Evolutionary conservation across 2,888 invertebrate genomes (phyloP).

Genomic region (Phorcus lineatus): DNA sequence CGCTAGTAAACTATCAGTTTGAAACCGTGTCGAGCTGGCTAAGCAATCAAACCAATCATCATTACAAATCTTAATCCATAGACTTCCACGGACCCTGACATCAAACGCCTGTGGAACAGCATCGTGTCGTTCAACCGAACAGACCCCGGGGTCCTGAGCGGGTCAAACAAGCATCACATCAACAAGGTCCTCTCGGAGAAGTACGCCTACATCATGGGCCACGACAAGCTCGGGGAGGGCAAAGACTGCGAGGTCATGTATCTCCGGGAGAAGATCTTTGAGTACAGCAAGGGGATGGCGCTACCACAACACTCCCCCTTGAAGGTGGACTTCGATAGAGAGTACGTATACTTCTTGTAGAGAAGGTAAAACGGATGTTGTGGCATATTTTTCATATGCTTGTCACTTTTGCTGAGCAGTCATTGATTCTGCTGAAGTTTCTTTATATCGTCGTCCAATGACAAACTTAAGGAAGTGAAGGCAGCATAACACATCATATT

Average conservation of each 20-base stretch:
- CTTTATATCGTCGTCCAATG: too few species aligned
- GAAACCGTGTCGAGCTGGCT: too few species aligned
- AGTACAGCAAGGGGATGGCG: constrained; percentile 18
- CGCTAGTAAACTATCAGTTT: too few species aligned
- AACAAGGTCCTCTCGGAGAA: not conserved
- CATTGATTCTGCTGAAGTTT: too few species aligned
- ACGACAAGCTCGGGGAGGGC: not conserved
- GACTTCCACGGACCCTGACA: constrained; percentile 5
- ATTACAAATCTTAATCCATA: not conserved
- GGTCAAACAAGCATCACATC: not conserved
- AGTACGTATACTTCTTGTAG: not conserved
- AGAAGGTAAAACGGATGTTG: too few species aligned
- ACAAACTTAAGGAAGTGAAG: too few species aligned
- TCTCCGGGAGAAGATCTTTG: not conserved
- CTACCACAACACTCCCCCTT: not conserved
- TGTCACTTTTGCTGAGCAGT: too few species aligned
- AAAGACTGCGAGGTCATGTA: not conserved
- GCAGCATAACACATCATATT: too few species aligned
- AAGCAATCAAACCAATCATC: too few species aligned
- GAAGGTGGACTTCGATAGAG: not conserved
- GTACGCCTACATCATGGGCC: constrained; percentile 15
- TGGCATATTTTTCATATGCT: too few species aligned
- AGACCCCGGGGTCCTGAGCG: not conserved
- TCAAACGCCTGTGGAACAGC: not conserved
- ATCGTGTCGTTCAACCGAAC: constrained; percentile 5